Evolutionary conservation across 2,113 vertebrate species (phyloP).

Genomic region (Thamnaconus septentrionalis): DNA sequence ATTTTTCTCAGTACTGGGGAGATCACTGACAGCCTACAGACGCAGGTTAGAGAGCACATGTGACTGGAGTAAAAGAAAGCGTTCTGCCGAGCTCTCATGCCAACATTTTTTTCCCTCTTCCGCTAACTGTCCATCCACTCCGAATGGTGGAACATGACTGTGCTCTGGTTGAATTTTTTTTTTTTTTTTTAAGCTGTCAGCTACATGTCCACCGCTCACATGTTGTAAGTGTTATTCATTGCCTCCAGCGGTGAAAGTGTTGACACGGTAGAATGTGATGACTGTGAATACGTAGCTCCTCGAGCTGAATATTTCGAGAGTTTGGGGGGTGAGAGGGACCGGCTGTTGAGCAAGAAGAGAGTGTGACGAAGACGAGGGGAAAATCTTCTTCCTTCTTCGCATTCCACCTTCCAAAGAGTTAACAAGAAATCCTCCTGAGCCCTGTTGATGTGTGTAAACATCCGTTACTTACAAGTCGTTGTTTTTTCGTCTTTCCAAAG

Average conservation of each 20-base stretch:
- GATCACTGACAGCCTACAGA: too few species aligned
- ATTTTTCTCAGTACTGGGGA: too few species aligned
- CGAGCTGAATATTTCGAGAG: conserved; percentile 35
- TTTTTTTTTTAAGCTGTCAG: too few species aligned
- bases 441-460: conserved; percentile 33
- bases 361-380: too few species aligned
- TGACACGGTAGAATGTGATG: conserved; percentile 33
- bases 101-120: too few species aligned
- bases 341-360: background rate
- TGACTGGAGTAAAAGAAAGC: too few species aligned
- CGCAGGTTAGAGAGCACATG: too few species aligned
- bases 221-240: background rate
- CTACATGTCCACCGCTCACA: too few species aligned
- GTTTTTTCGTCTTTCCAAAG: conserved; percentile 37
- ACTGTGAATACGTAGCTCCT: conserved; percentile 23
- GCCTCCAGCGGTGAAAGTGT: conserved; percentile 12
- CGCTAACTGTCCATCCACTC: conserved; percentile 3
- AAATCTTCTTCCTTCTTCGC: background rate
- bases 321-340: conserved; percentile 9
- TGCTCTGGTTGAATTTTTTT: too few species aligned
- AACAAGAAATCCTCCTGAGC: conserved; percentile 27
- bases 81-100: too few species aligned
- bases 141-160: conserved; percentile 10
- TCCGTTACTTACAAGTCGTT: conserved; percentile 37
- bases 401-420: conserved; percentile 3